Base-by-base conservation (phyloP, 2,888 invertebrate genomes). In the Cylindroiulus punctatus region DNA sequence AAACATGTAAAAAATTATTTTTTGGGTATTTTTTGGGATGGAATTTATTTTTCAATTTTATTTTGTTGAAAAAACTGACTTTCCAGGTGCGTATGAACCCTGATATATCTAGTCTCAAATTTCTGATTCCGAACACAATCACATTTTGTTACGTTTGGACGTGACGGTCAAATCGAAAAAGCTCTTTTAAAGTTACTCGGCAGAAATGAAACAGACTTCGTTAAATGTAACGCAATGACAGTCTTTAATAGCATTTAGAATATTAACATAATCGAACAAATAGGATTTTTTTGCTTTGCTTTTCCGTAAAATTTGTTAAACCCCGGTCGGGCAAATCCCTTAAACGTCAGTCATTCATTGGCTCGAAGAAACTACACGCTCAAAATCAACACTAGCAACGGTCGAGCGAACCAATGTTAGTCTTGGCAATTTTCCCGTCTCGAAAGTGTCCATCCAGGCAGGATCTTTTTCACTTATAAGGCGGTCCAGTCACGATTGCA, bases 81-180 rank as follows among this genome's bases (percentile, higher is more conserved):
- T n/a, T n/a, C n/a, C n/a, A n/a, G n/a, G n/a, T n/a, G n/a, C n/a
- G n/a, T n/a, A n/a, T n/a, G n/a, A n/a, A n/a, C n/a, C n/a, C n/a
- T n/a, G n/a, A n/a, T n/a, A n/a, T n/a, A n/a, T n/a, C n/a, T n/a
- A n/a, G n/a, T n/a, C n/a, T n/a, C n/a, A n/a, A n/a, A n/a, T n/a
- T n/a, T n/a, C n/a, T n/a, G n/a, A n/a, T n/a, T n/a, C n/a, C n/a
- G n/a, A n/a, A n/a, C n/a, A n/a, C n/a, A n/a, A n/a, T n/a, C n/a
- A n/a, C n/a, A n/a, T n/a, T n/a, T n/a, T n/a, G n/a, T n/a, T n/a
- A n/a, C n/a, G n/a, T n/a, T n/a, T n/a, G n/a, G 4, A 40, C 40
- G 5, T 7, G 8, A 40, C 8, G 40, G 40, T 40, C 40, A 8
- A 40, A 40, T 7, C 0, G 96, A 95, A 7, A 4, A 8, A 4